Evolutionary conservation across 1,140 invertebrate genomes (phyloP).

Genomic region (Rhyacophila brunnea): DNA sequence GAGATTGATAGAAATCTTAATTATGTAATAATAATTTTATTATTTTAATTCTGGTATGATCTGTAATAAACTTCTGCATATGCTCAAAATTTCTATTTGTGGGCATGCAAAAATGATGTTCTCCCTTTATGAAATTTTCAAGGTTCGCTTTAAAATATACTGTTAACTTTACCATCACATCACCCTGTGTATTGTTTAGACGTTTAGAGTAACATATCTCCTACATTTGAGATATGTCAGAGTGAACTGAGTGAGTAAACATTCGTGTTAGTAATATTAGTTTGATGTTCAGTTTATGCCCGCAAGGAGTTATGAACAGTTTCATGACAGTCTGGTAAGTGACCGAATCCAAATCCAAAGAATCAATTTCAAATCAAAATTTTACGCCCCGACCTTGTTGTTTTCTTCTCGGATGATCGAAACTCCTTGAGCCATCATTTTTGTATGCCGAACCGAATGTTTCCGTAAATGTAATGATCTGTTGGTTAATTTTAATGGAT

Average conservation of each 20-base stretch:
- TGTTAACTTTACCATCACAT: no score
- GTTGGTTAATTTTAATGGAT: no score
- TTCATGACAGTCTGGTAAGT: conserved; percentile 88
- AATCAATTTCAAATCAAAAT: conserved; percentile 8
- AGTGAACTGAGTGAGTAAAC: conserved; percentile 2
- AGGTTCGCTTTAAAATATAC: conserved; percentile 6
- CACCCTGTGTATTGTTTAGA: conserved; percentile 11
- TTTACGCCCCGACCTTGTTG: no score
- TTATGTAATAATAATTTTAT: no score
- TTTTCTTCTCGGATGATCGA: conserved; percentile 9
- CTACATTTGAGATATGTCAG: conserved; percentile 16
- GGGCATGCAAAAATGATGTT: conserved; percentile 36
- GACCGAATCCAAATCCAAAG: conserved; percentile 32
- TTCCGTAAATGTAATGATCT: no score
- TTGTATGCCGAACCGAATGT: conserved; percentile 30
- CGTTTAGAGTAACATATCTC: no score
- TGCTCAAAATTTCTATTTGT: conserved; percentile 16
- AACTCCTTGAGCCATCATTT: conserved; percentile 34
- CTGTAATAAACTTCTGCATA: conserved; percentile 5
- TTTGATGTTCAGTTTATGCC: conserved; percentile 71
- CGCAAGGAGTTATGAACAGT: conserved; percentile 84
- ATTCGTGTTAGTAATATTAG: conserved; percentile 27
- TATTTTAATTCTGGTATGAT: no score
- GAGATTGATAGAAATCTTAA: no score
- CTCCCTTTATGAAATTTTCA: conserved; percentile 6